Percentiles rank a stretch among this genome's conserved stretches.
These are phyloP conservation scores for Drosophila diplacantha DNA, from an alignment of 2,888 invertebrate genomes.

Conservation along the genomic window DNA sequence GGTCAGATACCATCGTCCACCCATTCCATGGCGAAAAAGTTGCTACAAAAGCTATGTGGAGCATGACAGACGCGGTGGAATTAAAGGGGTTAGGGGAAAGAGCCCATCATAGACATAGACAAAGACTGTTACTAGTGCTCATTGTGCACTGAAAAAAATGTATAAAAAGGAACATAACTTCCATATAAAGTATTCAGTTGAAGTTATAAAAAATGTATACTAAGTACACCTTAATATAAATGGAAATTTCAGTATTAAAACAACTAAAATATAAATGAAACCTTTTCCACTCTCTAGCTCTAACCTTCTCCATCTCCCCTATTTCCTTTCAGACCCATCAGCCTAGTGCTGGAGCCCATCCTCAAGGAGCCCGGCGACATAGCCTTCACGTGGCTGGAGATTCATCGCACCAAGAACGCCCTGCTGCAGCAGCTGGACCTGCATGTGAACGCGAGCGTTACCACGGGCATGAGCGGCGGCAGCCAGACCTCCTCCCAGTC, in stretches of 20 bases:
- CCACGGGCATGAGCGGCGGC: slow-evolving; percentile 63
- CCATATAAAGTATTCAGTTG: background rate
- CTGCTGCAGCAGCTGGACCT: slow-evolving; percentile 81
- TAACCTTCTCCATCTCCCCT: background rate
- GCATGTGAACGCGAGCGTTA: slow-evolving; percentile 74
- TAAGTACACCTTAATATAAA: background rate
- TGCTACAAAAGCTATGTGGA: slow-evolving; percentile 54
- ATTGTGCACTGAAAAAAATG: background rate
- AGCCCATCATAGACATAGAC: no score
- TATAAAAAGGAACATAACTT: background rate
- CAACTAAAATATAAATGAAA: no score
- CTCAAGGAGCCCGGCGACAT: slow-evolving; percentile 86
- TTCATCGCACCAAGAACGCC: slow-evolving; percentile 82
- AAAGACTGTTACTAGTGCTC: slow-evolving; percentile 24
- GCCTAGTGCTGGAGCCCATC: slow-evolving; percentile 84
- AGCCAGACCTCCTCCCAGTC: slow-evolving; percentile 25
- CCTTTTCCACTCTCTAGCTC: background rate
- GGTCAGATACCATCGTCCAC: slow-evolving; percentile 2
- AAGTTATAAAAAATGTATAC: no score
- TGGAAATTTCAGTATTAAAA: background rate
- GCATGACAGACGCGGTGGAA: slow-evolving; percentile 39
- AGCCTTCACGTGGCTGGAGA: slow-evolving; percentile 88
- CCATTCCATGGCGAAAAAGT: slow-evolving; percentile 36
- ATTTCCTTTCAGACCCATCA: slow-evolving; percentile 79
- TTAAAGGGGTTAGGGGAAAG: background rate